Evolutionary conservation across 2,888 invertebrate species (phyloP).

Genomic region (Aporophyla nigra): DNA sequence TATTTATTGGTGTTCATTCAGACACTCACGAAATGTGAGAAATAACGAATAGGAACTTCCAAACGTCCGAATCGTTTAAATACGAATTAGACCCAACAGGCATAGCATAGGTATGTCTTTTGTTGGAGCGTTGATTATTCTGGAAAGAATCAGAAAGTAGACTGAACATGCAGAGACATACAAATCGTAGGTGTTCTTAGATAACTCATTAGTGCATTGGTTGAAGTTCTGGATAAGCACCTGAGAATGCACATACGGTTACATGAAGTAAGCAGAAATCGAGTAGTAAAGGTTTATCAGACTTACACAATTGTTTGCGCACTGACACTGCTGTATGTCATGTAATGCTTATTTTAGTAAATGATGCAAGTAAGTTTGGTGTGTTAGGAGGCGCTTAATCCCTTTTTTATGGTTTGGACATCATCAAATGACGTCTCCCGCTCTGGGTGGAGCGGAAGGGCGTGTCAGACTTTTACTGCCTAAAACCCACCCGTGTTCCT

Average conservation of each 20-base stretch:
- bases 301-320: constrained; percentile 1
- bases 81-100: not conserved
- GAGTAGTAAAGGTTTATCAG: constrained; percentile 1
- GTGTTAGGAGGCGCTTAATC: not conserved
- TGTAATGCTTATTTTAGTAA: not conserved
- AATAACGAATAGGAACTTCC: not conserved
- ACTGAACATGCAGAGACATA: not conserved
- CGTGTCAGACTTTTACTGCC: too few species aligned
- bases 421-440: too few species aligned
- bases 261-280: constrained; percentile 10
- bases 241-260: constrained; percentile 25
- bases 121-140: not conserved
- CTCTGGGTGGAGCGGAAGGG: too few species aligned
- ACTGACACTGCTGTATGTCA: not conserved
- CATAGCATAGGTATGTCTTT: not conserved
- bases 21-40: not conserved
- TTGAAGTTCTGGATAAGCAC: constrained; percentile 23
- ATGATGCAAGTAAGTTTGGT: constrained; percentile 8
- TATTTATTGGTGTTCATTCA: too few species aligned
- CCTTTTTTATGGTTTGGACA: too few species aligned
- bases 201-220: not conserved
- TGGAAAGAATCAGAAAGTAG: not conserved
- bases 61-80: not conserved
- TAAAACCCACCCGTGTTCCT: too few species aligned
- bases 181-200: not conserved